Percentiles rank a stretch among this genome's conserved stretches.
Conservation (phyloP, 2,797 vertebrate species). For the Microctenopoma stevenorrisi region DNA sequence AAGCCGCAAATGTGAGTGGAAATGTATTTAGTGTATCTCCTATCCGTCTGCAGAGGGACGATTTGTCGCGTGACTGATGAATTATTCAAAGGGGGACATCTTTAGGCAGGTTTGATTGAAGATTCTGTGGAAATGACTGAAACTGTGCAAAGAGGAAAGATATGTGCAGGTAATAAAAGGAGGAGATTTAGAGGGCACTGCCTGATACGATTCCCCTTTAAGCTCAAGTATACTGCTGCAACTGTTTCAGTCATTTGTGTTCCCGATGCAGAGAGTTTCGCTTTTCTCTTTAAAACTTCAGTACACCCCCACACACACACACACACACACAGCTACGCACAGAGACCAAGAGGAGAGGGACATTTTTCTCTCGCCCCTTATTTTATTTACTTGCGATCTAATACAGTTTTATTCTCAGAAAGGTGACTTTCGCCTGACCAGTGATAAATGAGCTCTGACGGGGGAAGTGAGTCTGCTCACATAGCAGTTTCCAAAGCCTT, state of each 20-base stretch:
- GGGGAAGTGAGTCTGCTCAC: conserved; percentile 55
- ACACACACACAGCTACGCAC: background rate
- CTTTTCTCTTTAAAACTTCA: conserved; percentile 4
- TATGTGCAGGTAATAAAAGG: conserved; percentile 25
- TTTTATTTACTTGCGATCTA: conserved; percentile 61
- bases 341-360: conserved; percentile 2
- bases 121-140: conserved; percentile 30
- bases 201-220: conserved; percentile 10
- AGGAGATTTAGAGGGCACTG: conserved; percentile 15
- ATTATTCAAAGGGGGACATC: conserved; percentile 66
- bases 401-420: conserved; percentile 48
- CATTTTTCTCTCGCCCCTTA: conserved; percentile 35
- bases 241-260: conserved; percentile 18
- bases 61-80: conserved; percentile 53
- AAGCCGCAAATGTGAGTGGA: conserved; percentile 24
- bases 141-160: conserved; percentile 17
- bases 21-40: conserved; percentile 27
- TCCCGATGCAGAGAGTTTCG: background rate
- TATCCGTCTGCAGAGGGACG: conserved; percentile 25
- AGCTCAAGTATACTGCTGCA: conserved; percentile 8
- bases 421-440: conserved; percentile 64
- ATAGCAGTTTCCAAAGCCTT: conserved; percentile 60
- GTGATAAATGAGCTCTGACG: conserved; percentile 68
- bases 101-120: conserved; percentile 39
- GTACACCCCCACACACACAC: background rate